phyloP scores from a whole-genome alignment of 2,797 vertebrate genomes.

The Peromyscus nudipes region DNA sequence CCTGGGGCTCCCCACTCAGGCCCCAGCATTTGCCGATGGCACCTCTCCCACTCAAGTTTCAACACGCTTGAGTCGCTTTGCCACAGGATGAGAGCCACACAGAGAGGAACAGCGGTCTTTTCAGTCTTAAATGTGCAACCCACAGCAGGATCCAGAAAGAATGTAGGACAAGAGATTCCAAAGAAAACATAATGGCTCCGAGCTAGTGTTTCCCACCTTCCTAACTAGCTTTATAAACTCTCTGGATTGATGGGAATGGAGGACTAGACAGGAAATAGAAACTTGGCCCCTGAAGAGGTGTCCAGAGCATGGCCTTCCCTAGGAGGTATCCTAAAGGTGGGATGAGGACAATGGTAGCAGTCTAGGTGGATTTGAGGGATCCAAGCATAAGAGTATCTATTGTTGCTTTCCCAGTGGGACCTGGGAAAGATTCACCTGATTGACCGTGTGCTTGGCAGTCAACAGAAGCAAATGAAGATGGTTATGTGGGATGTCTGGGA shows the following conservation, averaged over 20 bases:
- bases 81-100: neutral
- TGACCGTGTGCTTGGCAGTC: neutral
- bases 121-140: constrained; percentile 6
- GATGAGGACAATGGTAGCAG: neutral
- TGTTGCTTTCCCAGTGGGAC: neutral
- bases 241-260: neutral
- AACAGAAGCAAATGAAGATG: neutral
- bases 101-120: neutral
- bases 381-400: neutral
- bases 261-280: neutral
- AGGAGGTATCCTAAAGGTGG: neutral
- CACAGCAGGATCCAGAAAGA: constrained; percentile 38
- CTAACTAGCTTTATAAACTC: neutral
- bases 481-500: neutral
- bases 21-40: neutral
- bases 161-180: neutral
- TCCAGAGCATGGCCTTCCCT: neutral
- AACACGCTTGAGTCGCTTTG: neutral
- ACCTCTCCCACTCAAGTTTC: constrained; percentile 5
- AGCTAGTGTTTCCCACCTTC: neutral
- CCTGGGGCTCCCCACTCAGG: neutral
- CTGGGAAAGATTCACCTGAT: fast-evolving
- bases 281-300: neutral
- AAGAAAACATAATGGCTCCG: neutral
- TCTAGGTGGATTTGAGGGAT: neutral